These are phyloP conservation scores for Anas bernieri DNA, from an alignment of 2,797 vertebrate species.

Conservation along the genomic window DNA sequence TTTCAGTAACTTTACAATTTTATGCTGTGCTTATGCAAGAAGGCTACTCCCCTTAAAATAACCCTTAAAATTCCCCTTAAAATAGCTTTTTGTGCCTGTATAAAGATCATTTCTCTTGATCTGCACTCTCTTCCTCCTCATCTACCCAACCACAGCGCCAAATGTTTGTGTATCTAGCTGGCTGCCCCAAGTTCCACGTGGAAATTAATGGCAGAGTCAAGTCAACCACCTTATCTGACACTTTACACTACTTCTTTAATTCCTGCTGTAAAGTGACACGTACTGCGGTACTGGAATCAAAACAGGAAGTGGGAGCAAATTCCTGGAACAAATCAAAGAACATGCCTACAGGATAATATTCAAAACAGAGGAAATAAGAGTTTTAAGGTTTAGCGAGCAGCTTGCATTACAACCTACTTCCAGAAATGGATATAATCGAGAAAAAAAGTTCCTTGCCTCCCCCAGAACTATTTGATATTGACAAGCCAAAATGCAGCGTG, in stretches of 20 bases:
- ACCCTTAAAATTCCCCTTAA: background rate
- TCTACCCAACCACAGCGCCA: background rate
- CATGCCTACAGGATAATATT: background rate
- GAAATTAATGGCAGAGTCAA: background rate
- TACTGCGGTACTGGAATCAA: background rate
- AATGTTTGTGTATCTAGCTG: background rate
- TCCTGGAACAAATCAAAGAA: conserved; percentile 44
- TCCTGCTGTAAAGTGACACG: background rate
- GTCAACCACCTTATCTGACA: background rate
- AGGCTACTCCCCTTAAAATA: background rate
- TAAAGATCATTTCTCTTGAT: background rate
- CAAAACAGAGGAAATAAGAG: conserved; percentile 4
- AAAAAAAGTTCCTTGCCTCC: background rate
- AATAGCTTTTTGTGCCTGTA: background rate
- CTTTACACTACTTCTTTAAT: conserved; percentile 5
- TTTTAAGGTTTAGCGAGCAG: background rate
- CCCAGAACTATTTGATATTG: background rate
- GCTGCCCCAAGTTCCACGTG: background rate
- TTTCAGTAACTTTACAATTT: background rate
- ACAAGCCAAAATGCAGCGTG: background rate
- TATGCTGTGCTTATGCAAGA: fast-evolving
- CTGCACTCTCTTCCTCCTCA: background rate
- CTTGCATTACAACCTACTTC: background rate
- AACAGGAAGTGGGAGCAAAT: conserved; percentile 55
- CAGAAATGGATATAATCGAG: background rate